Evolutionary conservation across 2,797 vertebrate species (phyloP), one percentile per base, ranked within the genome.

Genomic region (Anisognathus igniventris): DNA sequence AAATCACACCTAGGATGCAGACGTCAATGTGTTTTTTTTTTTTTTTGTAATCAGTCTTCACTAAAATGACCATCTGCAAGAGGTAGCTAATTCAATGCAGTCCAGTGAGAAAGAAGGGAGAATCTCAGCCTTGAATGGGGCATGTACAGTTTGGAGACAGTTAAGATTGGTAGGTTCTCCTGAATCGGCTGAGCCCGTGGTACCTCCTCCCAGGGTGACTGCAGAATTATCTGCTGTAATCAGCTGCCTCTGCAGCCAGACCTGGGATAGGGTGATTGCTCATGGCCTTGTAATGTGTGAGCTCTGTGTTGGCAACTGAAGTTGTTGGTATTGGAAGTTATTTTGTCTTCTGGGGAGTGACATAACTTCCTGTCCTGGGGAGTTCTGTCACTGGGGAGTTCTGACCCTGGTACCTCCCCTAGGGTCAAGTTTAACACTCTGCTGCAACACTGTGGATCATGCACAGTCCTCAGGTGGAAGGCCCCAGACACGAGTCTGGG

Each of bases 321-420:
- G 40, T 45, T 89, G 21, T 58, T 76, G 21, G n/a, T 39, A 33
- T 50, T 64, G 68, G 42, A 72, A 85, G 27, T 64, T 0, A 14
- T 72, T 85, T 89, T 94, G 20, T 89, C 42, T 88, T 86, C 64
- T 50, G 73, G 7, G 14, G 37, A 74, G 31, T 64, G 61, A 60
- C 39, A 60, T 12, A 57, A 20, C 31, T 80, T 83, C 40, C 61
- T 71, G 28, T 71, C 17, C 17, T 51, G 17, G 50, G 50, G 17
- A 30, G 27, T 30, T 50, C 16, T 48, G 24, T 48, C 14, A 27
- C 47, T 16, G 47, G 14, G 47, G 24, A 48, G 25, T 27, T 48
- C 47, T 27, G 47, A 50, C 25, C 48, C 25, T 28, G 25, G 25
- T 35, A 11, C 28, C 17, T 73, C 14, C 54, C 6, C 5, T 19